These are phyloP conservation scores for Ceuthmochares aereus DNA, from an alignment of 2,113 vertebrate genomes.

Conservation along the genomic window DNA sequence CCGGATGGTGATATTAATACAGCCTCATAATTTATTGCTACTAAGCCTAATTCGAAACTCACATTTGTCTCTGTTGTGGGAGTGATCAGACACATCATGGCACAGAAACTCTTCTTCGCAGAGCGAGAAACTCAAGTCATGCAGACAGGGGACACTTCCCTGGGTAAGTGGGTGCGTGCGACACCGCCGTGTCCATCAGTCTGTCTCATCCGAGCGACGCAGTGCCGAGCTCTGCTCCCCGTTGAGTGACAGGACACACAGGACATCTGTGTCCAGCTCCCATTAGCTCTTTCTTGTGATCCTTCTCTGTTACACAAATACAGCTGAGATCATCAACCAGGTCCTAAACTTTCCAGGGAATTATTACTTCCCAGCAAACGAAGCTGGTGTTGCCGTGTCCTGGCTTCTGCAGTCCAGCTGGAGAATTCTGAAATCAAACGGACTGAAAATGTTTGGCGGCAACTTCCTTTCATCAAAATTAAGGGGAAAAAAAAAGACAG, in stretches of 20 bases:
- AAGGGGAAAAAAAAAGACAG: neutral
- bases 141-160: neutral
- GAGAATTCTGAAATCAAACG: neutral
- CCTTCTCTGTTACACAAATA: neutral
- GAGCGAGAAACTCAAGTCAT: neutral
- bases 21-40: neutral
- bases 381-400: neutral
- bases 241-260: accelerated
- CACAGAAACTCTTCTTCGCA: neutral
- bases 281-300: neutral
- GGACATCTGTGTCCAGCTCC: neutral
- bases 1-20: neutral
- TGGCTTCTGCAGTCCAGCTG: neutral
- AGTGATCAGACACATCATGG: neutral
- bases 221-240: accelerated
- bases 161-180: accelerated
- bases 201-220: neutral
- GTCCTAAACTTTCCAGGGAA: neutral
- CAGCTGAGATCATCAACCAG: neutral
- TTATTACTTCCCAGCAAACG: neutral
- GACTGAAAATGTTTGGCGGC: neutral
- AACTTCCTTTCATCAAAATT: neutral
- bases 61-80: neutral
- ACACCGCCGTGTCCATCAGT: accelerated
- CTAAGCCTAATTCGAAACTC: neutral